Conservation (phyloP, 1,140 invertebrate genomes). For the Macrotrachela quadricornifera region DNA sequence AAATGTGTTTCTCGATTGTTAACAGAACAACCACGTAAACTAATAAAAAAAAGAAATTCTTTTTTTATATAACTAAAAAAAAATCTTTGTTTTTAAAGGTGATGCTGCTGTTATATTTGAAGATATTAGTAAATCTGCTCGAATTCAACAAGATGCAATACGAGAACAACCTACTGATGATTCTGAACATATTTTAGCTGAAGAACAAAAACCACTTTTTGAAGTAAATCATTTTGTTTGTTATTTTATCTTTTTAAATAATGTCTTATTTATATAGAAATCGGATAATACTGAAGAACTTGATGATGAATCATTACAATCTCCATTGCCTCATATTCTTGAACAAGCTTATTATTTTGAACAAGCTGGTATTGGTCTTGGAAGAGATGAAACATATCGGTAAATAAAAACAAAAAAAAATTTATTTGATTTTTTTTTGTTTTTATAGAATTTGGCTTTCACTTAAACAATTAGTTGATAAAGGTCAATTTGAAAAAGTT, state of each 20-base stretch:
- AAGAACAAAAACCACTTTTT: slow-evolving; percentile 2
- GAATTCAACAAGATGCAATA: background rate
- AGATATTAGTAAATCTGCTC: slow-evolving; percentile 1
- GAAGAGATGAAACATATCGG: slow-evolving; percentile 5
- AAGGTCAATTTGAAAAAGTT: slow-evolving; percentile 19
- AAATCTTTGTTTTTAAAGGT: no score
- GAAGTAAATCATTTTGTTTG: background rate
- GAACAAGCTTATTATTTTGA: slow-evolving; percentile 30
- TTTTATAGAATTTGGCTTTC: slow-evolving; percentile 22
- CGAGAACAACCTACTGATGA: background rate
- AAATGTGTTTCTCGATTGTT: slow-evolving; percentile 23
- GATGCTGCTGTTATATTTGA: slow-evolving; percentile 5
- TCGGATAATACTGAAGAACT: slow-evolving; percentile 23
- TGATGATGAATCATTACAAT: slow-evolving; percentile 25
- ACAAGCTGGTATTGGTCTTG: slow-evolving; percentile 27
- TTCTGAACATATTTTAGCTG: background rate
- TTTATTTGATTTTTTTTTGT: background rate
- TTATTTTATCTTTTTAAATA: background rate
- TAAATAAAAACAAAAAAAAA: background rate
- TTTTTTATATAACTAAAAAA: no score
- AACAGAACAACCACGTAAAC: slow-evolving; percentile 19
- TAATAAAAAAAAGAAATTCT: no score
- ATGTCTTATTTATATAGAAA: slow-evolving; percentile 4
- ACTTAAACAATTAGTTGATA: slow-evolving; percentile 26
- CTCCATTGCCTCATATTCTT: slow-evolving; percentile 28